Evolutionary conservation across 1,140 invertebrate species (phyloP).

Genomic region (Adoxophyes honmai): DNA sequence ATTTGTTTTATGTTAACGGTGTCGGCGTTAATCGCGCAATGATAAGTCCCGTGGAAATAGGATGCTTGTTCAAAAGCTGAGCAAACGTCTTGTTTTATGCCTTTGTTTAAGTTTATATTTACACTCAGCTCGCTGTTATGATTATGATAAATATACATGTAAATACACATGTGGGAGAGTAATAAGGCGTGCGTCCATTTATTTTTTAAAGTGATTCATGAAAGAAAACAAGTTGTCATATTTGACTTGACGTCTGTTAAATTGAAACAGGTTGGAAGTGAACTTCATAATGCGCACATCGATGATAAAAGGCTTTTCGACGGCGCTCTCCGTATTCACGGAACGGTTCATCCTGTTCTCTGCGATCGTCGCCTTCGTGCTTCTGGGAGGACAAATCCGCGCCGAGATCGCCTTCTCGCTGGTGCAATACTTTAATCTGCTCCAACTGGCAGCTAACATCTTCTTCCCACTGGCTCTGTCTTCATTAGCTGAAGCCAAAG

Average conservation of each 20-base stretch:
- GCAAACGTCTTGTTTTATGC: not conserved
- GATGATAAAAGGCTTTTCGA: conserved; percentile 84
- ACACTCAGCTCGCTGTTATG: no score
- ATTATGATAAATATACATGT: no score
- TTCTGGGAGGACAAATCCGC: conserved; percentile 80
- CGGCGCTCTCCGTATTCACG: conserved; percentile 81
- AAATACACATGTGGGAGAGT: no score
- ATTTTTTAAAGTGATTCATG: no score
- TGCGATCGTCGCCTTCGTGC: conserved; percentile 83
- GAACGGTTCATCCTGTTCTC: conserved; percentile 85
- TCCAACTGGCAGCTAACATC: conserved; percentile 85
- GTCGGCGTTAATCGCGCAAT: no score
- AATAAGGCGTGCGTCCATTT: no score
- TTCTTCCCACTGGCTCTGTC: conserved; percentile 83
- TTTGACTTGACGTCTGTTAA: no score
- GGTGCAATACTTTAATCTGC: conserved; percentile 84
- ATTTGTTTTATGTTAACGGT: no score
- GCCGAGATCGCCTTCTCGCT: conserved; percentile 85
- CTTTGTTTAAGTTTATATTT: no score
- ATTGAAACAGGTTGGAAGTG: conserved; percentile 82
- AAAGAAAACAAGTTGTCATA: no score
- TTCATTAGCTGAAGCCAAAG: conserved; percentile 78
- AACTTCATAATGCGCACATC: conserved; percentile 82
- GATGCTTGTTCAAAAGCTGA: no score
- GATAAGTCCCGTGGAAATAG: not conserved